Base-by-base conservation (phyloP, 1,140 invertebrate species). In the Manduca sexta region DNA sequence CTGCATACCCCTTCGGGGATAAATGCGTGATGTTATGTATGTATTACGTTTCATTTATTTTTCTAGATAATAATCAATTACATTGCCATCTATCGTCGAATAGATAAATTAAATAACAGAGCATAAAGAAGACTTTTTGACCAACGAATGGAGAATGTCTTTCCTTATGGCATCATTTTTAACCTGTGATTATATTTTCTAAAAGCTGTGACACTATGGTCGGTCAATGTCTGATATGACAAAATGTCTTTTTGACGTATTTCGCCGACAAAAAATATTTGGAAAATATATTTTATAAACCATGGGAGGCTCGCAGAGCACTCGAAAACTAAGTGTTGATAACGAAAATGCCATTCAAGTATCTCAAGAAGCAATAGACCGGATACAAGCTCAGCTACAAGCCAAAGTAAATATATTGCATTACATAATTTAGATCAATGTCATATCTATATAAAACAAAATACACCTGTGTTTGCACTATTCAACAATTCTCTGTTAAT, bases 381-480 rank as follows among this genome's bases (percentile, higher is more conserved):
- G 81, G 54, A 79, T 84, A 84, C 76, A 82, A 59, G 65, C 71
- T 49, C 76, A 77, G 57, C 66, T 82, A 16, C 60, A 56, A 18
- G 66, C 71, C 47, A 79, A 75, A 69, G 81, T 84, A 82, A 77
- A 57, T 74, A 71, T 67, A 49, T 53, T 64, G 45, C 58, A 84
- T 84, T 84, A 84, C 76, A 84, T 84, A 84, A 84, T 84, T 80
- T 80, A 69, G 56, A 77, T 71, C 70, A 80, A 80, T 80, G 77
- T 84, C 80, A 83, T 60, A 53, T 40, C 57, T 59, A 65, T 52
- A 63, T 69, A 62, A 55, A 66, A 31, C 56, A 76, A 63, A 69
- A 35, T 35, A n/a, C 13, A 12, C 13, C 5, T 35, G 8, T 26
- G 21, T 26, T 26, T 26, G 21, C 8, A 26, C 21, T 26, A 5